Conservation (phyloP, 2,797 vertebrate genomes). For the Gallirallus australis region DNA sequence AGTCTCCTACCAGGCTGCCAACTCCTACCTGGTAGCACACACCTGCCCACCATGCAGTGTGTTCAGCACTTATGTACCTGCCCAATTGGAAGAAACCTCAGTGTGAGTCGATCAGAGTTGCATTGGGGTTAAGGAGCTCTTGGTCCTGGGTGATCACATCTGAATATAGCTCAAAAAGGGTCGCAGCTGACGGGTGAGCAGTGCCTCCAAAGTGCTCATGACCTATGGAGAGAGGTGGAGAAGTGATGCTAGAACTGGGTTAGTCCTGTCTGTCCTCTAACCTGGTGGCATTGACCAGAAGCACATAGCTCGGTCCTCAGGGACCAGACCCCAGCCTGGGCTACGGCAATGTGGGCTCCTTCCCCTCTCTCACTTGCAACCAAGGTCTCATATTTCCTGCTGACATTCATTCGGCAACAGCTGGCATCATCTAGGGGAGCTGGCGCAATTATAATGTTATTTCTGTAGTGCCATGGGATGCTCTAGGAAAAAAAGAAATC, state of each 20-base stretch:
- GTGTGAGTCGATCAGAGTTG: accelerated
- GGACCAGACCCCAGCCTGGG: neutral
- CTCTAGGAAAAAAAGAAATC: neutral
- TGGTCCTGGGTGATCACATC: neutral
- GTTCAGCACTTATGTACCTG: neutral
- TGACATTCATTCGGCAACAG: neutral
- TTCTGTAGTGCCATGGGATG: neutral
- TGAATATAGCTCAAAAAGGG: neutral
- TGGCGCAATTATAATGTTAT: neutral
- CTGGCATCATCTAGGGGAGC: neutral
- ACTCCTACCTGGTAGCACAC: neutral
- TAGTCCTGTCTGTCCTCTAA: neutral
- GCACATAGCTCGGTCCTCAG: accelerated
- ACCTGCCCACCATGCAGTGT: accelerated
- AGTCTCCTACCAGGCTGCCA: neutral
- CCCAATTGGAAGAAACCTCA: neutral
- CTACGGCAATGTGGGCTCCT: neutral
- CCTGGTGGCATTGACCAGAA: too few relatives aligned
- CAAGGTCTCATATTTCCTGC: neutral
- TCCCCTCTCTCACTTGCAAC: neutral
- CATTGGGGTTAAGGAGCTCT: neutral
- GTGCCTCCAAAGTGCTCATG: accelerated
- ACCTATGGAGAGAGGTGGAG: neutral
- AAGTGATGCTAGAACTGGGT: accelerated
- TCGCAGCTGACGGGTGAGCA: neutral